Percentiles rank a stretch among this genome's conserved stretches.
Evolutionary conservation across 1,140 invertebrate genomes (phyloP).

Genomic region (Ooceraea biroi): DNA sequence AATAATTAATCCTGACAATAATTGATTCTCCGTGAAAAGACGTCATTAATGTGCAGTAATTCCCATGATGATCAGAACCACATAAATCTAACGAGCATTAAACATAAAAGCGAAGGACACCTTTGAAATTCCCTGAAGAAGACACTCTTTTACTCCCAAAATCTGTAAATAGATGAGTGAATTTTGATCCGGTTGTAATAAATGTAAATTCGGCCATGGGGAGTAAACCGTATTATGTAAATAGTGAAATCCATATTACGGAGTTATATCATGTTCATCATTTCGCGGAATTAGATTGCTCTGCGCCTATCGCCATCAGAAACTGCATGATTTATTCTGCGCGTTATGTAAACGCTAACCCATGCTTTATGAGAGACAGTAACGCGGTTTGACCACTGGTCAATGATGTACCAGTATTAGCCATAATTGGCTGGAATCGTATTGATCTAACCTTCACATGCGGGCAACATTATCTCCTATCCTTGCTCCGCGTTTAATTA

Average conservation of each 20-base stretch:
- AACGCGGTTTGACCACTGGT: constrained; percentile 65
- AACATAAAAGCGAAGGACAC: background rate
- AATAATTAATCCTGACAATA: too few species aligned
- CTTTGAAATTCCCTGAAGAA: background rate
- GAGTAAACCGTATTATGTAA: constrained; percentile 33
- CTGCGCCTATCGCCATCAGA: constrained; percentile 55
- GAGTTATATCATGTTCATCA: constrained; percentile 56
- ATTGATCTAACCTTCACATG: constrained; percentile 64
- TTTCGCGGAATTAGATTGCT: constrained; percentile 54
- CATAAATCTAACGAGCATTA: background rate
- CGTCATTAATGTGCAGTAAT: too few species aligned
- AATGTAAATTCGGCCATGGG: constrained; percentile 8
- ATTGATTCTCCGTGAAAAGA: too few species aligned
- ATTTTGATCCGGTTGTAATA: constrained; percentile 11
- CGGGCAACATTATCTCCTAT: constrained; percentile 37
- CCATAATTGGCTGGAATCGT: constrained; percentile 57
- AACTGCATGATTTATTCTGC: constrained; percentile 61
- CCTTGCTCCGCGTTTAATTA: constrained; percentile 50
- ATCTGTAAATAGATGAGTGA: background rate
- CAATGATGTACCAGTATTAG: constrained; percentile 67
- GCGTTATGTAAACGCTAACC: constrained; percentile 65
- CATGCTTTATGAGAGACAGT: constrained; percentile 65
- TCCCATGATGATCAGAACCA: too few species aligned
- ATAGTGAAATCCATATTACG: constrained; percentile 54
- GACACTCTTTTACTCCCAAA: background rate